Conservation (phyloP, 2,797 vertebrate species). For the Mastacembelus armatus region DNA sequence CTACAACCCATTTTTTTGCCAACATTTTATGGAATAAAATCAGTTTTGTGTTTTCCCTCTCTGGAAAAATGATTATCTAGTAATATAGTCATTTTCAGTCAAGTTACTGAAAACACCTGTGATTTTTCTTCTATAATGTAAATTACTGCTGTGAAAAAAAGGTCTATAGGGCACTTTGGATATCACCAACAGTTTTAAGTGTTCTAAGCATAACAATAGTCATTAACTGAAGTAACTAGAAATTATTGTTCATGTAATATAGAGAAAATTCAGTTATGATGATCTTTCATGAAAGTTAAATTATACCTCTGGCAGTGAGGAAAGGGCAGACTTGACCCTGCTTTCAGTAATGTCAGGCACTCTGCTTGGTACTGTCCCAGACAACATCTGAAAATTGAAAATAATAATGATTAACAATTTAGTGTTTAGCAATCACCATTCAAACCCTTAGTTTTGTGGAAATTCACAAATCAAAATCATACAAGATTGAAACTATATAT, state of each 20-base stretch:
- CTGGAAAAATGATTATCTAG: background rate
- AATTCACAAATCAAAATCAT: background rate
- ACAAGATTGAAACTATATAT: no score
- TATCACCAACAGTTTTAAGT: no score
- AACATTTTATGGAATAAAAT: no score
- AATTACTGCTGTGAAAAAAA: no score
- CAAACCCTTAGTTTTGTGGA: no score
- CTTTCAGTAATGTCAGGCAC: constrained; percentile 83
- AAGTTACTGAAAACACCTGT: background rate
- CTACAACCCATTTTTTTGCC: no score
- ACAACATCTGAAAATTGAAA: constrained; percentile 76
- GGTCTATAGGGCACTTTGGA: no score
- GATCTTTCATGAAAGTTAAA: background rate
- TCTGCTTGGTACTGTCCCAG: constrained; percentile 80
- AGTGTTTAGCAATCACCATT: no score
- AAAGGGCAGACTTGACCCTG: constrained; percentile 84
- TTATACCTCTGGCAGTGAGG: constrained; percentile 87
- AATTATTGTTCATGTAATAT: no score
- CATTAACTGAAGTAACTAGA: background rate
- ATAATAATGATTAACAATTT: no score
- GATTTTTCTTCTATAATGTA: background rate
- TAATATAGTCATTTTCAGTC: no score
- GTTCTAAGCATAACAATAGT: background rate
- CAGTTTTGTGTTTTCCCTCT: background rate
- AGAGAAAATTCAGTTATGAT: no score